A percentile compares a stretch with the other conserved stretches of the same genome.
Evolutionary conservation across 2,113 vertebrate genomes (phyloP).

Genomic region (Elephantulus edwardii): DNA sequence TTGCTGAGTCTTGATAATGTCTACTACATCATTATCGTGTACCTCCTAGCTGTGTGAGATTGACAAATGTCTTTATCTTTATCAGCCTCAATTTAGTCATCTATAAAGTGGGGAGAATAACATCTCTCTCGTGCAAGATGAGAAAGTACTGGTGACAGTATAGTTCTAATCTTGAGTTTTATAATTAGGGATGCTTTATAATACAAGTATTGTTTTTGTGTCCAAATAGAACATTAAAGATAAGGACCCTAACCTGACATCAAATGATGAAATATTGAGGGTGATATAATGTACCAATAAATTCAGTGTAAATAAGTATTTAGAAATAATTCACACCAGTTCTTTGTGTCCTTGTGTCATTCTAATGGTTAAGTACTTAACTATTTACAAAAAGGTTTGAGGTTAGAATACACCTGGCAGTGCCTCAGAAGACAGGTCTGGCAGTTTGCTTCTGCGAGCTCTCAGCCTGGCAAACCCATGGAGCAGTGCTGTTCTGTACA

Average conservation of each 20-base stretch:
- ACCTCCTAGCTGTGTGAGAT: not conserved
- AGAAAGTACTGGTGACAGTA: not conserved
- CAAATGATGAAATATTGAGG: not conserved
- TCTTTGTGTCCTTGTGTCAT: not conserved
- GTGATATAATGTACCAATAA: conserved; percentile 25
- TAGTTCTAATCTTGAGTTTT: not conserved
- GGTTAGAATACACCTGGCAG: no score
- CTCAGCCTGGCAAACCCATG: no score
- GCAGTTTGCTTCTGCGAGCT: no score
- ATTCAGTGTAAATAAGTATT: not conserved
- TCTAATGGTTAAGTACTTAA: no score
- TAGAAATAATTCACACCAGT: not conserved
- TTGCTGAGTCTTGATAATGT: not conserved
- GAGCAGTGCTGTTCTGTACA: no score
- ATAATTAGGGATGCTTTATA: not conserved
- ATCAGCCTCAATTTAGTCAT: not conserved
- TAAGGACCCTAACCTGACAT: not conserved
- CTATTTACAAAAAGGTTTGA: no score
- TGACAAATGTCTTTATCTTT: not conserved
- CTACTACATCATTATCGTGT: no score
- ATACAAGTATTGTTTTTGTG: not conserved
- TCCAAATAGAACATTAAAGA: not conserved
- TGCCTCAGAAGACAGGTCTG: no score
- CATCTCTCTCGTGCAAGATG: not conserved
- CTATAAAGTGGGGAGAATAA: not conserved